Conservation (phyloP, 53 echinoderm and acorn worm species). For the Holothuria leucospilota region DNA sequence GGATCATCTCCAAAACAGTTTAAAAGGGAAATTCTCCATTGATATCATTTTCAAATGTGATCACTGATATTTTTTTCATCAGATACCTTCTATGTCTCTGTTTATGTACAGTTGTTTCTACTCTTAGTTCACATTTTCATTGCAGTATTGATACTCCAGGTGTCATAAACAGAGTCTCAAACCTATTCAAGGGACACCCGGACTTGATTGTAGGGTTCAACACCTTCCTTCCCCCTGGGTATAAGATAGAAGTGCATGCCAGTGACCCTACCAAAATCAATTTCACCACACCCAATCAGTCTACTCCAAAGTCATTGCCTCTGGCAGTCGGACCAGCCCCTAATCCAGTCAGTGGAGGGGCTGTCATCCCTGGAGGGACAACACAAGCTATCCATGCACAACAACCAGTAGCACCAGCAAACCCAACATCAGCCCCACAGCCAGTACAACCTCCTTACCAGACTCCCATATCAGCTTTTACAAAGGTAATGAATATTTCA, state of each 20-base stretch:
- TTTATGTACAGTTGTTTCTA: too few relatives aligned
- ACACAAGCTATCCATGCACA: not conserved
- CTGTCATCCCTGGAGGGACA: not conserved
- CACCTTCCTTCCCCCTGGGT: constrained; percentile 99
- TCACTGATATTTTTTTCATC: too few relatives aligned
- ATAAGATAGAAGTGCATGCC: constrained; percentile 98
- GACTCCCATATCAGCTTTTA: constrained; percentile 21
- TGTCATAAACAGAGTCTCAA: constrained; percentile 97
- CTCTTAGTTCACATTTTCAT: not conserved
- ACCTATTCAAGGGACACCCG: constrained; percentile 99
- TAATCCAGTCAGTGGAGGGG: constrained; percentile 23
- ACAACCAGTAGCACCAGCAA: constrained; percentile 18
- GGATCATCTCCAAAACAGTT: too few relatives aligned
- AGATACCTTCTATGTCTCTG: too few relatives aligned
- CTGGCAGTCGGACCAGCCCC: constrained; percentile 23
- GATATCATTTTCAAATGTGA: too few relatives aligned
- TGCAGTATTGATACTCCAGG: constrained; percentile 98
- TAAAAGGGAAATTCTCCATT: too few relatives aligned
- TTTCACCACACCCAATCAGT: constrained; percentile 89
- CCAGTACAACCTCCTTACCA: constrained; percentile 23
- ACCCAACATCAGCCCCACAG: constrained; percentile 26
- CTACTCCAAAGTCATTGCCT: constrained; percentile 68
- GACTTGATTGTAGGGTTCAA: constrained; percentile 99
- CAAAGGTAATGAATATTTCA: constrained; percentile 2
- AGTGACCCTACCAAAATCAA: constrained; percentile 95